Evolutionary conservation across 37 sponge, comb jelly and placozoan species (phyloP).

Genomic region (Crambe crambe): DNA sequence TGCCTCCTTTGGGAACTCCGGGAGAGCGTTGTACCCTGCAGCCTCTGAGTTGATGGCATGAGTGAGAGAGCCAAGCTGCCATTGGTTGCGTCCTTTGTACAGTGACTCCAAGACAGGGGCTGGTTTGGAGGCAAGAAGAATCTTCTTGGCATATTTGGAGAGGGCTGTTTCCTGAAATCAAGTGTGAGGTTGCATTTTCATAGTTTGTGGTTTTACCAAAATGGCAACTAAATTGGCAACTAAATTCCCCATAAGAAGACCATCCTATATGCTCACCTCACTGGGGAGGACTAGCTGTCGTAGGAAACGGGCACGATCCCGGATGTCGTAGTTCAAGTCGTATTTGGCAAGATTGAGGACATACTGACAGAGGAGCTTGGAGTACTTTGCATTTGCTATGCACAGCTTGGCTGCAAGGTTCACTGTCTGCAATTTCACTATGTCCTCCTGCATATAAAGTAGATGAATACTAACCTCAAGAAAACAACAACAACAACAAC

Average conservation of each 20-base stretch:
- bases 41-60: constrained; percentile 84
- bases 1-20: constrained; percentile 83
- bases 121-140: constrained; percentile 92
- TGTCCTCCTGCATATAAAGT: constrained; percentile 69
- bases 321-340: constrained; percentile 98
- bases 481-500: neutral
- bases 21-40: constrained; percentile 86
- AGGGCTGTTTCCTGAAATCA: constrained; percentile 61
- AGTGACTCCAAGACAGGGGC: constrained; percentile 89
- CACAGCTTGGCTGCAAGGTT: constrained; percentile 96
- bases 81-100: constrained; percentile 89
- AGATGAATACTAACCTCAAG: neutral
- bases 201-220: too few species aligned
- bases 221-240: too few species aligned
- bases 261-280: constrained; percentile 60
- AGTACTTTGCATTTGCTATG: constrained; percentile 91
- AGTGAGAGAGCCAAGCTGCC: constrained; percentile 94
- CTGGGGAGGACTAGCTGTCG: constrained; percentile 72
- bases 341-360: constrained; percentile 95
- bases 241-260: too few species aligned
- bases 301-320: constrained; percentile 94
- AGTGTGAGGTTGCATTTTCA: too few species aligned
- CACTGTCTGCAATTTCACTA: constrained; percentile 96
- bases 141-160: constrained; percentile 98
- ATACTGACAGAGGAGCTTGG: constrained; percentile 88